These are phyloP conservation scores for Spodoptera littoralis DNA, from an alignment of 2,888 invertebrate genomes.

Conservation along the genomic window DNA sequence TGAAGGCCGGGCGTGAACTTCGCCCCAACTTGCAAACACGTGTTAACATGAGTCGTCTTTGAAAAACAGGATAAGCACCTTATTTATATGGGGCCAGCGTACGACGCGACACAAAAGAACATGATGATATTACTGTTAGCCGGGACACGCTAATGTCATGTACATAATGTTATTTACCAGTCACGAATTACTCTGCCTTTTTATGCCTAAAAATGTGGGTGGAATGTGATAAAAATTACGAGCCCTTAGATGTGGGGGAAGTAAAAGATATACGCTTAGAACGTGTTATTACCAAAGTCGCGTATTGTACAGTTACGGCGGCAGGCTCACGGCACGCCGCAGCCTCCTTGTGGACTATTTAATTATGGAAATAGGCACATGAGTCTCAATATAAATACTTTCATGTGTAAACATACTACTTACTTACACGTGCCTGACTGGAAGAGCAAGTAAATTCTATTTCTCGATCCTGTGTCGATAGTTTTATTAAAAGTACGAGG, in stretches of 20 bases:
- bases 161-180: constrained; percentile 83
- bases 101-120: constrained; percentile 82
- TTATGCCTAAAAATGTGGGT: constrained; percentile 63
- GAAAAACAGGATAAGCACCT: constrained; percentile 86
- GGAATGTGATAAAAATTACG: constrained; percentile 64
- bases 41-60: constrained; percentile 86
- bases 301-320: constrained; percentile 8
- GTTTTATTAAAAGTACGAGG: constrained; percentile 32
- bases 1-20: constrained; percentile 70
- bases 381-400: constrained; percentile 1
- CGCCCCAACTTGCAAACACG: constrained; percentile 79
- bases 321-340: not conserved
- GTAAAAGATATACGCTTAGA: constrained; percentile 50
- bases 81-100: constrained; percentile 87
- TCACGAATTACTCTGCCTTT: constrained; percentile 70
- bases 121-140: constrained; percentile 84
- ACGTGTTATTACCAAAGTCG: constrained; percentile 53
- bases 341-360: constrained; percentile 5
- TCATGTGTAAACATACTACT: not conserved
- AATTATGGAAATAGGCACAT: constrained; percentile 22
- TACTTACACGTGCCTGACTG: constrained; percentile 6
- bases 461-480: constrained; percentile 7
- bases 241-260: constrained; percentile 51
- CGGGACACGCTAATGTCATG: constrained; percentile 79
- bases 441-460: not conserved